Evolutionary conservation across 2,888 invertebrate genomes (phyloP).

Genomic region (Xanthorhoe spadicearia): DNA sequence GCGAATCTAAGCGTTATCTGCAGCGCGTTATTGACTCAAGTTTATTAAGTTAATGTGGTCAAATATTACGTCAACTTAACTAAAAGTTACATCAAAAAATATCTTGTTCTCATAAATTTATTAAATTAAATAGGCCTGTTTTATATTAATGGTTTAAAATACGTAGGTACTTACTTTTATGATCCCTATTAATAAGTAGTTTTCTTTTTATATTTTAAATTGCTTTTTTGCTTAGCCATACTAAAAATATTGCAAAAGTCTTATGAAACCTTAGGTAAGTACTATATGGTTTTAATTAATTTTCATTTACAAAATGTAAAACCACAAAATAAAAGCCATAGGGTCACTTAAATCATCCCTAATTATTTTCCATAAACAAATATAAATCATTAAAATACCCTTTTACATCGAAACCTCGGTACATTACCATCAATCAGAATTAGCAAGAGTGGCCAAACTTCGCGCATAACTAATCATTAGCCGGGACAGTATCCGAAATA

Average conservation of each 20-base stretch:
- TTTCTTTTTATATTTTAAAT: no score
- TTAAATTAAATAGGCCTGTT: no score
- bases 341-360: constrained; percentile 19
- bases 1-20: constrained; percentile 41
- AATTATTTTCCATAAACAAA: constrained; percentile 30
- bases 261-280: no score
- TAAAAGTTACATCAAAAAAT: background rate
- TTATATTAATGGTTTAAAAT: no score
- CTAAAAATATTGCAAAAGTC: no score
- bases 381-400: constrained; percentile 36
- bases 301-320: background rate
- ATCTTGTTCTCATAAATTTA: no score
- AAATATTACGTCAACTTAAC: background rate
- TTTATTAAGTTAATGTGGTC: constrained; percentile 1
- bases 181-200: no score
- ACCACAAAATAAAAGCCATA: constrained; percentile 8
- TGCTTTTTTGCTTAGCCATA: no score
- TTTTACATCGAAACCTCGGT: constrained; percentile 28
- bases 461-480: constrained; percentile 58
- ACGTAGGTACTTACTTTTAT: no score
- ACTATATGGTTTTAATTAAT: background rate
- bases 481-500: constrained; percentile 47
- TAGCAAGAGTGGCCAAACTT: constrained; percentile 50
- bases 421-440: constrained; percentile 55
- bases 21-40: constrained; percentile 37